Evolutionary conservation across 2,888 invertebrate species (phyloP).

Genomic region (Synergus itoensis): DNA sequence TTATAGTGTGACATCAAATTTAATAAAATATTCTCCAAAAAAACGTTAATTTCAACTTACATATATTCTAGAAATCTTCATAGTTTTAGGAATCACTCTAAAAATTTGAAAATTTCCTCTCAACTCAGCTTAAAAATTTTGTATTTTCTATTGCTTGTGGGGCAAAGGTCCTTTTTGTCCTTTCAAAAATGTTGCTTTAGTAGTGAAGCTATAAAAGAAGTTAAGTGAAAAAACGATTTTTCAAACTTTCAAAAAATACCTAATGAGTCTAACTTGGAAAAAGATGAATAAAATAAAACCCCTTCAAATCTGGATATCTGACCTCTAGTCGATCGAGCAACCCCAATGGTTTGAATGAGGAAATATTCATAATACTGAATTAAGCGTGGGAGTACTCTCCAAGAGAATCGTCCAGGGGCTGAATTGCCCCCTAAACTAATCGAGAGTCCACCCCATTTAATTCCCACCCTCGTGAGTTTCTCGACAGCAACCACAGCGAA

Average conservation of each 20-base stretch:
- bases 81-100: no score
- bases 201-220: no score
- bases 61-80: no score
- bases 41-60: background rate
- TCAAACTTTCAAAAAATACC: no score
- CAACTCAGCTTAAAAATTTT: no score
- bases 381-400: constrained; percentile 66
- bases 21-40: background rate
- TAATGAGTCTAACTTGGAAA: background rate
- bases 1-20: background rate
- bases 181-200: no score
- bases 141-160: no score
- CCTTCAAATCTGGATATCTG: background rate
- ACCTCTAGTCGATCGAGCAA: background rate
- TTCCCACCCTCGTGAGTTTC: constrained; percentile 64
- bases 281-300: background rate
- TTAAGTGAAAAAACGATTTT: no score
- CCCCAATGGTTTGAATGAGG: constrained; percentile 58
- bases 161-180: no score
- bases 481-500: constrained; percentile 46
- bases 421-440: constrained; percentile 71
- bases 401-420: constrained; percentile 54
- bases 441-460: constrained; percentile 72
- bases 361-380: constrained; percentile 76
- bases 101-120: no score